These are phyloP conservation scores for Lithophane semibrunnea DNA, from an alignment of 2,888 invertebrate genomes.

Conservation along the genomic window DNA sequence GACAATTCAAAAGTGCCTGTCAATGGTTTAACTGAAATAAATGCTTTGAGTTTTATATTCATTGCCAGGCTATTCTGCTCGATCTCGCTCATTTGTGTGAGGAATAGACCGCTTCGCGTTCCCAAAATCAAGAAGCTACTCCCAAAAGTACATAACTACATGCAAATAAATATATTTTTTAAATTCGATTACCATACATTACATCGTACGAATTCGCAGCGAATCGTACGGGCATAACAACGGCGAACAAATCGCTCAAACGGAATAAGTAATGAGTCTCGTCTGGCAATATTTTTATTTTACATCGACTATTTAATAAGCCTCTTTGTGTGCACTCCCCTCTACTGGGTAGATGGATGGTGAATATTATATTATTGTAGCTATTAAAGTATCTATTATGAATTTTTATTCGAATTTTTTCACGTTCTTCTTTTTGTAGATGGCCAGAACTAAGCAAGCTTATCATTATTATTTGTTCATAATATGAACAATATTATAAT, in stretches of 20 bases:
- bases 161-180: constrained; percentile 39
- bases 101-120: neutral
- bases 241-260: constrained; percentile 79
- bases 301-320: constrained; percentile 80
- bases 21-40: neutral
- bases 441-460: neutral
- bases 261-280: constrained; percentile 84
- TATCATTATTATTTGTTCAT: neutral
- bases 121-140: neutral
- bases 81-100: neutral
- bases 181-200: constrained; percentile 64
- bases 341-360: constrained; percentile 33
- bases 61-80: no score
- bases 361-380: constrained; percentile 56
- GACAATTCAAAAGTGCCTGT: no score
- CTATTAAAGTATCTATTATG: constrained; percentile 34
- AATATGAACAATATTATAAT: no score
- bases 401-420: constrained; percentile 10
- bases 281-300: constrained; percentile 81
- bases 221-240: constrained; percentile 55
- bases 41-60: neutral
- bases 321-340: constrained; percentile 70
- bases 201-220: constrained; percentile 47
- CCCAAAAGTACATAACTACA: constrained; percentile 5
- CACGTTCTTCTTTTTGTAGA: neutral